Evolutionary conservation across 1,140 invertebrate genomes (phyloP).

Genomic region (Ridgeia piscesae): DNA sequence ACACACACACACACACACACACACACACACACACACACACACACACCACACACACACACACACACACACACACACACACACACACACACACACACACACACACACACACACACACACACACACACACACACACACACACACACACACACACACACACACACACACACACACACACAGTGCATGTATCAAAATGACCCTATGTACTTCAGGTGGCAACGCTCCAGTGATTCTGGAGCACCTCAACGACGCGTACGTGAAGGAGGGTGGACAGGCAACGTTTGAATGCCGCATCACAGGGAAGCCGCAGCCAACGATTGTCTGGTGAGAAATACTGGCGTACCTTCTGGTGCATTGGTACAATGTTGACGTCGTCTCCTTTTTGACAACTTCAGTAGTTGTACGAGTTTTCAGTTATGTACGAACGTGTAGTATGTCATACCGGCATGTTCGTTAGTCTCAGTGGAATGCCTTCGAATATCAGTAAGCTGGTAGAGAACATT

Average conservation of each 20-base stretch:
- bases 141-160: too few species aligned
- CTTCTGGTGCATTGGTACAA: too few species aligned
- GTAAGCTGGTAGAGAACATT: not conserved
- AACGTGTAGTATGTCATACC: not conserved
- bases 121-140: too few species aligned
- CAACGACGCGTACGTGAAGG: conserved; percentile 13
- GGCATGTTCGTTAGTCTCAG: not conserved
- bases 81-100: too few species aligned
- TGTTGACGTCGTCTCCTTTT: too few species aligned
- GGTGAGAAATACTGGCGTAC: conserved; percentile 59
- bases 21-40: too few species aligned
- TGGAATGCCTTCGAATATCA: not conserved
- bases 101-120: too few species aligned
- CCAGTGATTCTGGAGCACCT: conserved; percentile 25
- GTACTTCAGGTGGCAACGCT: conserved; percentile 19
- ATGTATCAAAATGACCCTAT: too few species aligned
- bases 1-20: too few species aligned
- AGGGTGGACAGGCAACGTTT: conserved; percentile 55
- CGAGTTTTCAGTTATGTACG: not conserved
- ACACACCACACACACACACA: too few species aligned
- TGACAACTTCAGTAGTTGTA: not conserved
- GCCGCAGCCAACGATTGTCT: conserved; percentile 83
- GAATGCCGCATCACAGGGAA: conserved; percentile 86
- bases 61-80: too few species aligned
- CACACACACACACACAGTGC: too few species aligned